Evolutionary conservation across 2,888 invertebrate genomes (phyloP), one percentile per base, ranked within the genome.

Genomic region (Drosophila borealis): DNA sequence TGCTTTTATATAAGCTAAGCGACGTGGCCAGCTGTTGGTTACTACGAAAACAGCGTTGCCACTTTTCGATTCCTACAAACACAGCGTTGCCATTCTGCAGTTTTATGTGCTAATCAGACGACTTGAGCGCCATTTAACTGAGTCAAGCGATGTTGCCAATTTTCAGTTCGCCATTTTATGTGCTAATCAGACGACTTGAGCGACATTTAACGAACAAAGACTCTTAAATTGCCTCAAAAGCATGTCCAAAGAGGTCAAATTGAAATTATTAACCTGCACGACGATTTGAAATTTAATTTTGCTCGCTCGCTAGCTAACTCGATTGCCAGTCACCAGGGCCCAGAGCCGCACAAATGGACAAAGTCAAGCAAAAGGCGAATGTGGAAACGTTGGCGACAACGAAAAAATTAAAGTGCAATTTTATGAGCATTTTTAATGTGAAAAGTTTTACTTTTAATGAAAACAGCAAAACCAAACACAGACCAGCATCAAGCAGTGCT

Each of bases 371-470:
- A 60, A 74, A 57, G 49, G 66, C 70, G 68, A 79, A 77, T 68
- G 60, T 48, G 36, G 63, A 63, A 67, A 68, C 55, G 55, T 69
- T 41, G 57, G 19, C 70, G 53, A 63, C 60, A 50, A 50, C 49
- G 21, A 34, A 50, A 13, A 45, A 84, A 84, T 80, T 84, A 88
- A 88, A 87, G 81, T 87, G 82, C 85, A 84, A 75, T 80, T 89
- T 85, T 84, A 85, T 85, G 89, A 70, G 78, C 70, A 89, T 85
- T 85, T 85, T 87, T 89, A 87, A 89, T 89, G 88, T 67, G 74
- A 81, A 85, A 87, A 81, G 70, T 78, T 81, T 73, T 78, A 76
- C 85, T 88, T 80, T 78, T 79, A 80, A 74, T 86, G 78, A 76
- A 88, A 78, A 68, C 80, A 74, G n/a, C 46, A 3, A 46, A 8